Evolutionary conservation across 1,140 invertebrate species (phyloP), one percentile per base, ranked within the genome.

Genomic region (Ylistrum balloti): DNA sequence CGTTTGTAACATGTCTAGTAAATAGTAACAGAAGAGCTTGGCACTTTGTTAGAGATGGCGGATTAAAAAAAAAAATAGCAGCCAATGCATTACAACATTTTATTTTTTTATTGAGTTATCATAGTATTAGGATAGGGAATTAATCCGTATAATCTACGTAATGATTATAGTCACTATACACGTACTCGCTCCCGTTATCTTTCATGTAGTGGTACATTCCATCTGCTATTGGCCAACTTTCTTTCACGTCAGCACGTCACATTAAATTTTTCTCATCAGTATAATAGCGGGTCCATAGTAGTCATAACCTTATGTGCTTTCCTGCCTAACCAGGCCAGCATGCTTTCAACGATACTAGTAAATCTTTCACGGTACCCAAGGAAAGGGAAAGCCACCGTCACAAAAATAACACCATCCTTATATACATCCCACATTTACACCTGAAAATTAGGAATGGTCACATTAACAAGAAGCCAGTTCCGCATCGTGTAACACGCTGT

Each of bases 241-340:
- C 3, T 22, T 74, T 28, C 56, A 74, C 28, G 28, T 17, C n/a
- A n/a, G 22, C 5, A n/a, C 28, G 22, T 74, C n/a, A 28, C 56
- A 74, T 9, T 22, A 28, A 5, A 74, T 0, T 9, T 74, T 74
- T 3, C 28, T 74, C 56, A 74, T 74, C 56, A 74, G 56, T 28
- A 74, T 28, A 28, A 74, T n/a, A 74, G 56, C 56, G n/a, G 56
- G 28, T n/a, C 56, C n/a, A n/a, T 74, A n/a, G 56, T 74, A 74
- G 17, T 74, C 22, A 28, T 1, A n/a, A 0, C 20, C 17, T 56
- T 56, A 7, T 20, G 1, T 11, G n/a, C 28, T n/a, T 74, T 0
- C n/a, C 56, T 74, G 56, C 3, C 22, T 74, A n/a, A 74, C 28
- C 5, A 74, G 56, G 22, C 28, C 56, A 5, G 13, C 56, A 74